These are phyloP conservation scores for Odontophorus gujanensis DNA, from an alignment of 2,113 vertebrate genomes.

Conservation along the genomic window DNA sequence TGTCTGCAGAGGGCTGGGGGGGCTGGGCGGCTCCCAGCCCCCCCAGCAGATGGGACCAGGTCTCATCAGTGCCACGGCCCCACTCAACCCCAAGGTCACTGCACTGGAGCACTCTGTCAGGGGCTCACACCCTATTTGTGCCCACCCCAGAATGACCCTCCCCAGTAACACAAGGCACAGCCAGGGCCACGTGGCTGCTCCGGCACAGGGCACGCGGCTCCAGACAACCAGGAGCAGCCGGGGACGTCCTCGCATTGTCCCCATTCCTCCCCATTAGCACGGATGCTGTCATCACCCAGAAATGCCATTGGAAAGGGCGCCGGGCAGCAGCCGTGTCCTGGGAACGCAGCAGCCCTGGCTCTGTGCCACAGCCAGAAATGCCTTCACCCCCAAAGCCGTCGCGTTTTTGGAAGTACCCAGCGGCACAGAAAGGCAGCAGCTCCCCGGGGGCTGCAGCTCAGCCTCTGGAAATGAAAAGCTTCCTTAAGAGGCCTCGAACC, in stretches of 20 bases:
- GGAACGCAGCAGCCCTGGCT: background rate
- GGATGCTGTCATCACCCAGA: background rate
- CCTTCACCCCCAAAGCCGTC: background rate
- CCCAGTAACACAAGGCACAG: background rate
- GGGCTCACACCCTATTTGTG: background rate
- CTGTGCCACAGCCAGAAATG: background rate
- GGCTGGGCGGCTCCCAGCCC: background rate
- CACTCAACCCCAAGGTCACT: background rate
- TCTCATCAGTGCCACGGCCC: constrained; percentile 17
- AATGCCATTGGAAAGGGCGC: background rate
- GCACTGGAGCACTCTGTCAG: background rate
- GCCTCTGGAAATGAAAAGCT: background rate
- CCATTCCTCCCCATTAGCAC: background rate
- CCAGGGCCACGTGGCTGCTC: background rate
- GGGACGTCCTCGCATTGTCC: background rate
- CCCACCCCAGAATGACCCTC: background rate
- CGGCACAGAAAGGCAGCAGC: background rate
- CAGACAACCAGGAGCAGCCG: background rate
- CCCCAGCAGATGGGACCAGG: background rate
- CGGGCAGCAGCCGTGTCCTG: background rate
- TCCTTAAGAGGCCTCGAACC: background rate
- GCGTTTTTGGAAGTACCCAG: background rate
- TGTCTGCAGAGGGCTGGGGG: background rate
- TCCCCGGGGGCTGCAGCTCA: background rate
- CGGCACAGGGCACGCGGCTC: background rate